These are phyloP conservation scores for Semotilus atromaculatus DNA, from an alignment of 2,797 vertebrate genomes.

Conservation along the genomic window DNA sequence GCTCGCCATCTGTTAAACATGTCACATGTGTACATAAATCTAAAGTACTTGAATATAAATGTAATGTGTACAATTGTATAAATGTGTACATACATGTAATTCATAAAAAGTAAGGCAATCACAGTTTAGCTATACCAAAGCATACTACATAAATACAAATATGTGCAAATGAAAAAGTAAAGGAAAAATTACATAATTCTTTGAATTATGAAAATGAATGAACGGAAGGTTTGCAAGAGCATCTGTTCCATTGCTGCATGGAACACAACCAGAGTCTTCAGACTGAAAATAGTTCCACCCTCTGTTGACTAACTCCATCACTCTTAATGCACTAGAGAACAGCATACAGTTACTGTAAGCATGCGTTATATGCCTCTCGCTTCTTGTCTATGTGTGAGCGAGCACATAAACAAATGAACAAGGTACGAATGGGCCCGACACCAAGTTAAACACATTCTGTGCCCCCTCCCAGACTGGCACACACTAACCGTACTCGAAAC, in stretches of 20 bases:
- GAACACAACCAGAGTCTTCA: conserved; percentile 61
- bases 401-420: conserved; percentile 63
- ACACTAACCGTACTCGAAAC: conserved; percentile 62
- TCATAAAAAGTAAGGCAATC: not conserved
- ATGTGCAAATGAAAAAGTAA: not conserved
- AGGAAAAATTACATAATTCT: not conserved
- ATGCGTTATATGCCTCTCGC: not conserved
- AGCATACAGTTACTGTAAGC: not conserved
- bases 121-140: not conserved
- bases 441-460: conserved; percentile 75
- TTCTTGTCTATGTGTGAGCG: conserved; percentile 41
- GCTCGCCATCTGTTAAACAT: not conserved
- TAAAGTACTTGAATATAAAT: not conserved
- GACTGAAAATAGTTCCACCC: conserved; percentile 59
- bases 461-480: conserved; percentile 69
- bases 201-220: not conserved
- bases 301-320: conserved; percentile 24
- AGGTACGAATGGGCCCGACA: conserved; percentile 66
- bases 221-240: conserved; percentile 5
- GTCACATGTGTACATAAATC: not conserved
- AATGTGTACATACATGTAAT: not conserved
- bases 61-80: too few species aligned
- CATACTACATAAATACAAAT: not conserved
- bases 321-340: conserved; percentile 57
- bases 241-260: conserved; percentile 39